These are phyloP conservation scores for Odontomachus brunneus DNA, from an alignment of 1,140 invertebrate genomes.

Conservation along the genomic window DNA sequence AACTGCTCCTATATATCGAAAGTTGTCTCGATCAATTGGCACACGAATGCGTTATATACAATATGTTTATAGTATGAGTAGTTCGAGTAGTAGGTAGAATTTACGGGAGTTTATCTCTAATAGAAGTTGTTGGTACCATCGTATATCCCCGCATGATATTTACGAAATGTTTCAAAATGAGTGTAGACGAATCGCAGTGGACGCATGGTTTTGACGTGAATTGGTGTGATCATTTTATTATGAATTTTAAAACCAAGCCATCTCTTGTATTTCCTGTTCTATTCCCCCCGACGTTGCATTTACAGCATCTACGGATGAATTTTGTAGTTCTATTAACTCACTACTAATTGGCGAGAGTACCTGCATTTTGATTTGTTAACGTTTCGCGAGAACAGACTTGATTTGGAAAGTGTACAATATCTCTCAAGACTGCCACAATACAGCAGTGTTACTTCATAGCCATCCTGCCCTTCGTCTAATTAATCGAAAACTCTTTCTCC, in stretches of 20 bases:
- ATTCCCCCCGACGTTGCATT: slow-evolving; percentile 71
- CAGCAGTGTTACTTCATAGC: slow-evolving; percentile 29
- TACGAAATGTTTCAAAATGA: slow-evolving; percentile 74
- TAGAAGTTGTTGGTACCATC: slow-evolving; percentile 73
- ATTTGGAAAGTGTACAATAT: slow-evolving; percentile 6
- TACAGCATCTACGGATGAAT: slow-evolving; percentile 63
- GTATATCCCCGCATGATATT: slow-evolving; percentile 75
- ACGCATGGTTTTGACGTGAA: slow-evolving; percentile 81
- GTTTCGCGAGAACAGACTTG: slow-evolving; percentile 7
- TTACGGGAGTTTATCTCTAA: not conserved
- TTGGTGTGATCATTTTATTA: slow-evolving; percentile 73
- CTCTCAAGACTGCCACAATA: slow-evolving; percentile 8
- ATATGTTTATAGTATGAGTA: slow-evolving; percentile 27
- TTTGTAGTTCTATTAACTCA: slow-evolving; percentile 62
- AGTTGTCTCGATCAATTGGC: not conserved
- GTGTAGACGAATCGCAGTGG: slow-evolving; percentile 76
- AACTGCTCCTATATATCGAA: slow-evolving; percentile 34
- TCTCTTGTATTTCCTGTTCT: slow-evolving; percentile 44
- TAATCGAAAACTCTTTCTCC: slow-evolving; percentile 11
- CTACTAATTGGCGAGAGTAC: slow-evolving; percentile 42
- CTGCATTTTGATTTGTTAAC: slow-evolving; percentile 27
- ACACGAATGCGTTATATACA: slow-evolving; percentile 17
- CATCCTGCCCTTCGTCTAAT: not conserved
- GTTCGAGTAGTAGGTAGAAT: slow-evolving; percentile 26
- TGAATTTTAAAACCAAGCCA: slow-evolving; percentile 61